phyloP scores from a whole-genome alignment of 1,140 invertebrate genomes.

The Sogatella furcifera region DNA sequence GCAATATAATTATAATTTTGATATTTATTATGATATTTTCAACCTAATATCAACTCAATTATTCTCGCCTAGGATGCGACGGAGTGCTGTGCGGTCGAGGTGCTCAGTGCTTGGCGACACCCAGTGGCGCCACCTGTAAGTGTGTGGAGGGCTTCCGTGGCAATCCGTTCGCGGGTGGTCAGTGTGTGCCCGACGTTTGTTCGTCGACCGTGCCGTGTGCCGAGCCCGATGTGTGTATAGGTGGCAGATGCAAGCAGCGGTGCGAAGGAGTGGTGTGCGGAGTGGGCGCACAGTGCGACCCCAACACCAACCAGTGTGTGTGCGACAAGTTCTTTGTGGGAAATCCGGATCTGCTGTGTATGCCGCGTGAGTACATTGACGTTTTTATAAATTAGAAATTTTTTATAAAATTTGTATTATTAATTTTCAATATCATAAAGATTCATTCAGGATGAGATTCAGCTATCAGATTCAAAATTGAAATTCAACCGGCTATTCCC shows the following conservation, averaged over 20 bases:
- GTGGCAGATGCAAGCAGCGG: constrained; percentile 70
- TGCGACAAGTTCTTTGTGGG: constrained; percentile 80
- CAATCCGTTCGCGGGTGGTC: constrained; percentile 82
- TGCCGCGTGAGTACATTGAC: constrained; percentile 66
- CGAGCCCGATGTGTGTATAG: constrained; percentile 66
- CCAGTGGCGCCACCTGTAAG: constrained; percentile 73
- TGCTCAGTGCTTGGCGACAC: constrained; percentile 78
- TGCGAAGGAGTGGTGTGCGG: constrained; percentile 76
- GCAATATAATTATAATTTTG: too few species aligned
- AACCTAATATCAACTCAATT: neutral
- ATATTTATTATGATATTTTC: too few species aligned
- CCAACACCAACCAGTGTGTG: constrained; percentile 65
- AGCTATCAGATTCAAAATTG: too few species aligned
- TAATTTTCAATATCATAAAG: too few species aligned
- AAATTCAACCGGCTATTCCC: too few species aligned
- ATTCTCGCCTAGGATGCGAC: constrained; percentile 52
- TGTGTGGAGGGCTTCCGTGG: constrained; percentile 75
- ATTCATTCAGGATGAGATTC: too few species aligned
- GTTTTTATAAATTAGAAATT: neutral
- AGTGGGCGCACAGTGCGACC: constrained; percentile 69
- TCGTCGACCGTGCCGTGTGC: constrained; percentile 61
- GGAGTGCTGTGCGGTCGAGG: constrained; percentile 67
- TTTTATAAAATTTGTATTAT: too few species aligned
- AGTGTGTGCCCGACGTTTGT: constrained; percentile 68
- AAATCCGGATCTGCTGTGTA: constrained; percentile 77